Percentiles rank a stretch among this genome's conserved stretches.
These are phyloP conservation scores for Ginglymostoma cirratum DNA, from an alignment of 2,113 vertebrate genomes.

Conservation along the genomic window DNA sequence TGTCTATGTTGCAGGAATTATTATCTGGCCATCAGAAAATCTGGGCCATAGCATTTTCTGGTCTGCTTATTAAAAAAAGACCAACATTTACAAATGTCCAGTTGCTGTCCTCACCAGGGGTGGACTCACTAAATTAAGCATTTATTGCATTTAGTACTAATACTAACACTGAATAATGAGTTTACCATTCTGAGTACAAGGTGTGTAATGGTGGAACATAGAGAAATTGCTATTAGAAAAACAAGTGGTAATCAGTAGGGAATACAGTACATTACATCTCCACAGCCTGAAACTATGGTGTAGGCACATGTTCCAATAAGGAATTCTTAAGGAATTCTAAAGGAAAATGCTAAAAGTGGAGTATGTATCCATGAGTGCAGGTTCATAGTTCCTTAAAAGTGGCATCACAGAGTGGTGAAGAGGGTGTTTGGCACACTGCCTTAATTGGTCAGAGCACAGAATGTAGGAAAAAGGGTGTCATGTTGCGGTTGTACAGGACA, in stretches of 20 bases:
- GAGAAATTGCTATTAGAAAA: neutral
- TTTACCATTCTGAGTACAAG: neutral
- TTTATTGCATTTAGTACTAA: neutral
- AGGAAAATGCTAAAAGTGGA: too few species aligned
- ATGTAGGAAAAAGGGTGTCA: too few species aligned
- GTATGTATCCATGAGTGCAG: too few species aligned
- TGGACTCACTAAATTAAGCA: neutral
- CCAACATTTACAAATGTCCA: neutral
- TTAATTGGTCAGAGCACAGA: too few species aligned
- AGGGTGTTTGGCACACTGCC: too few species aligned
- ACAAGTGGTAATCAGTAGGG: neutral
- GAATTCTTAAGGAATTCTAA: too few species aligned
- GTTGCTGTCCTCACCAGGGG: neutral
- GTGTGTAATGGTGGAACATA: neutral
- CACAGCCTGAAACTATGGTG: neutral
- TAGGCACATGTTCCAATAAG: neutral
- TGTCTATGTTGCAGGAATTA: too few species aligned
- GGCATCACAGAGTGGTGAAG: too few species aligned
- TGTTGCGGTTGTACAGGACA: too few species aligned
- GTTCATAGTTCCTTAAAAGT: too few species aligned
- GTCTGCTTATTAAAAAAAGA: neutral
- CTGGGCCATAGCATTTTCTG: neutral
- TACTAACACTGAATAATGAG: neutral
- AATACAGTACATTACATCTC: neutral
- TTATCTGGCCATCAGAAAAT: too few species aligned